Base-by-base conservation (phyloP, 2,888 invertebrate genomes). In the Parnassius smintheus region DNA sequence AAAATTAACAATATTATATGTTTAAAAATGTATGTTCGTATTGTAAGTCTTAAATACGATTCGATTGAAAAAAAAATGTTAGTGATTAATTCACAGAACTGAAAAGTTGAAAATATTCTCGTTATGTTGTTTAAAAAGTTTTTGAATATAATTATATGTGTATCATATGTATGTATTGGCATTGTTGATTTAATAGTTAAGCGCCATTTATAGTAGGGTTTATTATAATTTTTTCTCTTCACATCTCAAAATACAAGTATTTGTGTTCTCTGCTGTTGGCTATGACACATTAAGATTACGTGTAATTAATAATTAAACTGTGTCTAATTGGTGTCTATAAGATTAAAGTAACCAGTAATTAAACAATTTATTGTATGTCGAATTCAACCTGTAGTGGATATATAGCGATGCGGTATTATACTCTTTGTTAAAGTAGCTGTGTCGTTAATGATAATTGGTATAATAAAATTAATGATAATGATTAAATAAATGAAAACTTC, bases 11-110 rank as follows among this genome's bases (percentile, higher is more conserved):
- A 58, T 54, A 65, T 66, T 71, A 70, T 68, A 61, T 64, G 56
- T 63, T 64, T 65, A 65, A 63, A 69, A 63, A 61, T 70, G 68
- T 69, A 66, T 53, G 63, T 69, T 67, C 59, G 53, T 72, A 69
- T 67, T 59, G 65, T 69, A 68, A 70, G 72, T 72, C 74, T 73
- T 80, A 68, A 78, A 82, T 79, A 76, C 76, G 77, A 78, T 81
- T 81, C 76, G 76, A 80, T 81, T 80, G 70, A 71, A 42, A 66
- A 68, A 78, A 75, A 79, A 82, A 82, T 83, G 88, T 91, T 91
- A 89, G 92, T 92, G 92, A 91, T 81, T 77, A 74, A 88, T 87
- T 91, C 91, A 92, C 92, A 91, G 92, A 89, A 92, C 92, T 92
- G 92, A 92, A 87, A 85, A 87, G 87, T 85, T 88, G 78, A 84